phyloP scores from a whole-genome alignment of 2,888 invertebrate species.

The Brenthis ino region DNA sequence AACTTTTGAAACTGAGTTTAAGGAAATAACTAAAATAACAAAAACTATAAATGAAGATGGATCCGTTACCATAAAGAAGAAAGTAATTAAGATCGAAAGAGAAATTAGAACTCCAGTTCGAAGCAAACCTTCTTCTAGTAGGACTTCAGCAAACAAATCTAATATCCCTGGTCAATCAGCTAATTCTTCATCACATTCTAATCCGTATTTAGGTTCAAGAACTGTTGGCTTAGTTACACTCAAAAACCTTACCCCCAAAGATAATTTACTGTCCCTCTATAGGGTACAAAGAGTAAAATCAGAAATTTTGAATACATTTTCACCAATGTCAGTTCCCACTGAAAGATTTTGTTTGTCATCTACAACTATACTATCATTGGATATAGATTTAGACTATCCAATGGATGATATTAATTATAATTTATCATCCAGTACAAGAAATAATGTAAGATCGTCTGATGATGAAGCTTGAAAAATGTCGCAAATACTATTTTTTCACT shows the following conservation, averaged over 20 bases:
- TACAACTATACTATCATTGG: conserved; percentile 32
- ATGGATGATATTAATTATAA: conserved; percentile 8
- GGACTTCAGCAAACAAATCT: conserved; percentile 27
- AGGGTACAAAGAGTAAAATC: conserved; percentile 32
- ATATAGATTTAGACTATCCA: conserved; percentile 33
- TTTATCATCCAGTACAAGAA: not conserved
- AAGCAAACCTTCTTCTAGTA: conserved; percentile 32
- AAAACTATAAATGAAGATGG: conserved; percentile 52
- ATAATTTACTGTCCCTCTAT: conserved; percentile 1
- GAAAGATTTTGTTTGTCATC: conserved; percentile 41
- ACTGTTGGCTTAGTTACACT: conserved; percentile 42
- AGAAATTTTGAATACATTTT: conserved; percentile 29
- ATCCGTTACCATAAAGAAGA: conserved; percentile 49
- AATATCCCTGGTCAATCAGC: conserved; percentile 36
- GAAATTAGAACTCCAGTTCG: conserved; percentile 44
- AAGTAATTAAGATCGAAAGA: conserved; percentile 48
- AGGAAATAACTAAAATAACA: conserved; percentile 50
- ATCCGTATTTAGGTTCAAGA: conserved; percentile 41
- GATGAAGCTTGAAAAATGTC: too few relatives aligned
- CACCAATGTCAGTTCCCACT: conserved; percentile 36
- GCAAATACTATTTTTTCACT: too few relatives aligned
- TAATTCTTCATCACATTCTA: conserved; percentile 44
- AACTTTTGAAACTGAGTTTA: conserved; percentile 48
- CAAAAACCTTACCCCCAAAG: conserved; percentile 24
- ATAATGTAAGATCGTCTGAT: too few relatives aligned